Percentiles rank a stretch among this genome's conserved stretches.
Conservation (phyloP, 2,888 invertebrate species). For the Pseudococcus longispinus region DNA sequence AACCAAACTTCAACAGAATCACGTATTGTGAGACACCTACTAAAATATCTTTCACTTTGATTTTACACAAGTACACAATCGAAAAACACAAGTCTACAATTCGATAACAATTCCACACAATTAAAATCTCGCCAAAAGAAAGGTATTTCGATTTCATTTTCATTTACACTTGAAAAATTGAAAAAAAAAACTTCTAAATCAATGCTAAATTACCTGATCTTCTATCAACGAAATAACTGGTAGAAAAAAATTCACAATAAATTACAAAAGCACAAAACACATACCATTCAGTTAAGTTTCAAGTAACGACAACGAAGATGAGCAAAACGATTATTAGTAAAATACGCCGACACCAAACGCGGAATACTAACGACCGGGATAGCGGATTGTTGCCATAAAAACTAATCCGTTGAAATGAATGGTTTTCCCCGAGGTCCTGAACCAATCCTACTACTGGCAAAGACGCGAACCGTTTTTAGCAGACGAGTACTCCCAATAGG, state of each 20-base stretch:
- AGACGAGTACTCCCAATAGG: not conserved
- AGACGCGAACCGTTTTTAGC: conserved; percentile 50
- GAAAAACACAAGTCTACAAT: too few species aligned
- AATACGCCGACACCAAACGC: conserved; percentile 7
- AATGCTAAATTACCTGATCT: not conserved
- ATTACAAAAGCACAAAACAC: not conserved
- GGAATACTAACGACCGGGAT: conserved; percentile 48
- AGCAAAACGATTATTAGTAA: conserved; percentile 26
- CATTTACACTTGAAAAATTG: too few species aligned
- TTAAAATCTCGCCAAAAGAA: too few species aligned
- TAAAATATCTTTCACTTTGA: too few species aligned
- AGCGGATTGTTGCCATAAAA: conserved; percentile 52
- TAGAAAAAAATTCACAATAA: not conserved
- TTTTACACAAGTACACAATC: too few species aligned
- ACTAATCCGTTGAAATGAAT: conserved; percentile 45
- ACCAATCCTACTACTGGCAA: conserved; percentile 51
- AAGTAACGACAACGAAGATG: not conserved
- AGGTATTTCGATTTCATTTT: too few species aligned
- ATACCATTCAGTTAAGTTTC: not conserved
- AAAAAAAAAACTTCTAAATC: too few species aligned
- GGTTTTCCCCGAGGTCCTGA: conserved; percentile 52
- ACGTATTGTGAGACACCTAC: too few species aligned
- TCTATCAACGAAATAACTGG: not conserved
- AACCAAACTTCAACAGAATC: too few species aligned
- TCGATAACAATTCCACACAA: too few species aligned